Conservation (phyloP, 1,140 invertebrate species). For the Drosophila auraria region DNA sequence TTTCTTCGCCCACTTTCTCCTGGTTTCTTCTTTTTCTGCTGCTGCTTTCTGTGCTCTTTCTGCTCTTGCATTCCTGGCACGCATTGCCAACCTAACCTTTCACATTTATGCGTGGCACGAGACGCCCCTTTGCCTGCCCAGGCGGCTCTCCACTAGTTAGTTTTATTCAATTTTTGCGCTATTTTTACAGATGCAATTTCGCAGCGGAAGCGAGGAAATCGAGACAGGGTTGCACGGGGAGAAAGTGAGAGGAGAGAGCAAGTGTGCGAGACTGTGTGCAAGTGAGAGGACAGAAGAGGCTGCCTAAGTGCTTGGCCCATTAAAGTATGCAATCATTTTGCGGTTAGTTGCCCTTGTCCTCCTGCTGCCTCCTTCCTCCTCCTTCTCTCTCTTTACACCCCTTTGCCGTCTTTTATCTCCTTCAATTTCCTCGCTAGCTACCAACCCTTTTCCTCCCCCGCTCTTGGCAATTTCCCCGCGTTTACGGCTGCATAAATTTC, state of each 20-base stretch:
- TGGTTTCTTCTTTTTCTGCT: not conserved
- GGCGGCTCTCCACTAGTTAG: slow-evolving; percentile 48
- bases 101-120: slow-evolving; percentile 68
- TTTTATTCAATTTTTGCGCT: slow-evolving; percentile 79
- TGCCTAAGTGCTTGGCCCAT: slow-evolving; percentile 79
- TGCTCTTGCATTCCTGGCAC: slow-evolving; percentile 52
- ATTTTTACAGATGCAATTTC: slow-evolving; percentile 75
- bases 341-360: slow-evolving; percentile 49
- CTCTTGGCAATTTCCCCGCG: not conserved
- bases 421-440: slow-evolving; percentile 8
- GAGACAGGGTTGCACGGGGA: slow-evolving; percentile 22
- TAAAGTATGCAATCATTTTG: slow-evolving; percentile 83
- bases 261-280: not conserved
- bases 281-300: slow-evolving; percentile 12
- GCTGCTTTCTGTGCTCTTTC: not conserved
- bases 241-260: not conserved
- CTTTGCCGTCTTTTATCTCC: not conserved
- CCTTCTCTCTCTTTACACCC: too few species aligned
- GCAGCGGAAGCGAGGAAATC: slow-evolving; percentile 46
- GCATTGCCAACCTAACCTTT: slow-evolving; percentile 67
- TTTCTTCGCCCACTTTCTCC: slow-evolving; percentile 22
- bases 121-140: not conserved
- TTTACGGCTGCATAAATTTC: slow-evolving; percentile 50
- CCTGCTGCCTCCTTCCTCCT: not conserved
- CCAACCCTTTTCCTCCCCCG: not conserved